These are phyloP conservation scores for Kryptolebias ocellatus DNA, from an alignment of 2,797 vertebrate species.

Conservation along the genomic window DNA sequence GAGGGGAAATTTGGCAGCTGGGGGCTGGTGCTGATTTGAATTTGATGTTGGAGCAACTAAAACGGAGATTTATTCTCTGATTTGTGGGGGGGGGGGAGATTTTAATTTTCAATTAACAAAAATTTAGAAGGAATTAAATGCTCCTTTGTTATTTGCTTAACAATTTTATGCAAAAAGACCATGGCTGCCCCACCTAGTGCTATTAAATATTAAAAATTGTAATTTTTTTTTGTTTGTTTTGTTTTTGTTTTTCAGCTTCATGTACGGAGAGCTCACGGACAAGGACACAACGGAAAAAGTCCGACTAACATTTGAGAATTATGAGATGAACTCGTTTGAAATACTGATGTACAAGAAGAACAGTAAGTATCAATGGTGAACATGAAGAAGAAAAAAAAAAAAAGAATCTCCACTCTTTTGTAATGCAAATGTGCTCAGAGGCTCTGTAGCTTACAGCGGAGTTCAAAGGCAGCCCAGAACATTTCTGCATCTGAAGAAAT, in stretches of 20 bases:
- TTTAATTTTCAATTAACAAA: too few relatives aligned
- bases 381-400: conserved; percentile 2
- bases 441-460: conserved; percentile 34
- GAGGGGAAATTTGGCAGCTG: background rate
- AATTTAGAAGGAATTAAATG: too few relatives aligned
- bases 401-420: conserved; percentile 42
- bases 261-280: conserved; percentile 99
- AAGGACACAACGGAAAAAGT: conserved; percentile 98
- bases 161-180: conserved; percentile 8
- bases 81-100: too few relatives aligned
- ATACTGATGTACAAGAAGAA: conserved; percentile 99
- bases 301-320: conserved; percentile 97
- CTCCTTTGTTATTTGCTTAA: background rate
- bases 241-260: conserved; percentile 88
- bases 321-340: conserved; percentile 99
- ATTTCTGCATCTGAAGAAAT: conserved; percentile 59
- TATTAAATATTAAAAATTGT: conserved; percentile 46
- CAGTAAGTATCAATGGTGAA: conserved; percentile 85
- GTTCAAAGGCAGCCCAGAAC: conserved; percentile 68
- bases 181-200: background rate
- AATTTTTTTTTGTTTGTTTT: conserved; percentile 8
- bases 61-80: background rate
- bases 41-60: background rate
- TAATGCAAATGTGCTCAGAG: conserved; percentile 75
- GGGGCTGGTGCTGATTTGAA: background rate